Base-by-base conservation (phyloP, 2,797 vertebrate species). In the Syndactyla subalaris region DNA sequence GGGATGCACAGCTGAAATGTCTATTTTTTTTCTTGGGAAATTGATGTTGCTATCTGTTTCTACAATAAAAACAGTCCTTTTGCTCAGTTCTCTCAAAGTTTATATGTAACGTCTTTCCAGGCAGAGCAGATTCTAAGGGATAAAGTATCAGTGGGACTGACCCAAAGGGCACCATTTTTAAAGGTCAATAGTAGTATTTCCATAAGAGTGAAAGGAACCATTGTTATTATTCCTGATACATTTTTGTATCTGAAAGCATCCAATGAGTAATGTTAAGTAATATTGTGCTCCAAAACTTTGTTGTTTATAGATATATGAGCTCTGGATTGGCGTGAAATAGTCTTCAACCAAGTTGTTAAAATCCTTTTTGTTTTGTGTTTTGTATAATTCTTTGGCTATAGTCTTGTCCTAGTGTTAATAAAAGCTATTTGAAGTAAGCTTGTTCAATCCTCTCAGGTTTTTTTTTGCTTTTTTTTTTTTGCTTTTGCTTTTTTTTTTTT, bases 401-500 rank as follows among this genome's bases (percentile, higher is more conserved):
- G 86, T 97, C 96, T 97, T 97, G 97, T 97, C 95, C 92, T 95
- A 95, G 93, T 97, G 94, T 96, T 93, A 98, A 98, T 98, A 98
- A 98, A 98, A 96, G 79, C 91, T 96, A 96, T 98, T 98, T 98
- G 97, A 98, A 98, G 96, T 98, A 97, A 97, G 75, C 77, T 85
- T 41, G 79, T 96, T 93, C 48, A 87, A 86, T 96, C 87, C 91
- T 95, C 71, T 68, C 62, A 57, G 54, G 41, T 38, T 38, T 38
- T 38, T 38, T 38, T 38, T n/a, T n/a, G n/a, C n/a, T n/a, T 43
- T 14, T 26, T 52, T 51, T 80, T 84, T 88, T 95, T 54, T 7
- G 39, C 66, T 30, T 62, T 89, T 41, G 15, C 14, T 41, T 41
- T 41, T 41, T 84, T 57, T 48, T 51, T 19, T 12, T 84, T 79